These are phyloP conservation scores for Spinibarbus caldwelli DNA, from an alignment of 2,797 vertebrate species.

Conservation along the genomic window DNA sequence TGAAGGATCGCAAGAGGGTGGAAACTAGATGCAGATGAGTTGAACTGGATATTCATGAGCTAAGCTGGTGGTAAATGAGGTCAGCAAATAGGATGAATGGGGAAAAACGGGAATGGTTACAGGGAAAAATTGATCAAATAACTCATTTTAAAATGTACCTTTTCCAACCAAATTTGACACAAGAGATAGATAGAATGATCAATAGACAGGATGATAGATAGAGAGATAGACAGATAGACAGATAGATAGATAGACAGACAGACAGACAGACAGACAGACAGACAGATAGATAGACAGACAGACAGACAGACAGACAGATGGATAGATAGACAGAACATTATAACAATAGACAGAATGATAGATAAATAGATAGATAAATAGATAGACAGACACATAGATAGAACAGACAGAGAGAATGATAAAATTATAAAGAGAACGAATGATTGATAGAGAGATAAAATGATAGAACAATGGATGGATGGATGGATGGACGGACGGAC, in stretches of 20 bases:
- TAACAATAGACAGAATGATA: neutral
- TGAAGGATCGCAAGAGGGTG: neutral
- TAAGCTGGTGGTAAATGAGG: slow-evolving; percentile 11
- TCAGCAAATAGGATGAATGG: slow-evolving; percentile 6
- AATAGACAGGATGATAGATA: neutral
- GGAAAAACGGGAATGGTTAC: too few relatives aligned
- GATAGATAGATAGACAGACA: neutral
- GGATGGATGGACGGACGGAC: too few relatives aligned
- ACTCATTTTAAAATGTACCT: neutral
- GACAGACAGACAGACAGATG: neutral
- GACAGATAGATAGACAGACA: neutral
- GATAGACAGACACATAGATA: too few relatives aligned
- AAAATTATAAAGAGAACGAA: too few relatives aligned
- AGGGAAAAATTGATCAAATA: slow-evolving; percentile 15
- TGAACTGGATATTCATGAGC: neutral
- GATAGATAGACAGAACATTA: neutral
- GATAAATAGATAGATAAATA: too few relatives aligned
- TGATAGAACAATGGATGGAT: too few relatives aligned
- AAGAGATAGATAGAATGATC: too few relatives aligned
- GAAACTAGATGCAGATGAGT: neutral
- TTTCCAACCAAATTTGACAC: neutral
- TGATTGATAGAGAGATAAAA: too few relatives aligned
- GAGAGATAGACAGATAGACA: neutral
- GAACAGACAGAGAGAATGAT: too few relatives aligned
- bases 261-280: neutral